Evolutionary conservation across 2,888 invertebrate species (phyloP), one percentile per base, ranked within the genome.

Genomic region (Drosophila bunnanda): DNA sequence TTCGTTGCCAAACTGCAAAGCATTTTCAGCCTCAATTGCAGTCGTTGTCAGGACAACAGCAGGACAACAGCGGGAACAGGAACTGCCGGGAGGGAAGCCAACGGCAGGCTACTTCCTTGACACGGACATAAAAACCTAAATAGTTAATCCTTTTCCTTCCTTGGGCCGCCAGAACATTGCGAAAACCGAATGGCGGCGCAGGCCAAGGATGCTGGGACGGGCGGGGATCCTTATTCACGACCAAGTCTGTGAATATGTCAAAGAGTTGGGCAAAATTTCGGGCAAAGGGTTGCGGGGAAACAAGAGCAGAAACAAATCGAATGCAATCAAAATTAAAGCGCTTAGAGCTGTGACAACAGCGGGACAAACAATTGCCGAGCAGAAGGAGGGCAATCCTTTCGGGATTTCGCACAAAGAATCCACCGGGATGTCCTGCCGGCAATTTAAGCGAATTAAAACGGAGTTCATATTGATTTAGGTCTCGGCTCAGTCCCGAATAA

Each of bases 241-340:
- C 72, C 78, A 76, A 76, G 80, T 73, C 82, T 87, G 87, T 80
- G 87, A 87, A 87, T 84, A 82, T 82, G 84, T 82, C 83, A 85
- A 84, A 86, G 84, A 83, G 83, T 81, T 86, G 86, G 76, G 86
- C 83, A 83, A 78, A 80, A 75, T 70, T 65, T 43, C 69, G 61
- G 52, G 44, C 22, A 30, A 56, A 39, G 58, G 52, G 55, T 17
- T 25, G 64, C 46, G 28, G 50, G 60, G 34, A 71, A 69, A 55
- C 65, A 65, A 52, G 65, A 61, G 65, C 69, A 77, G 67, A 74
- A 85, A 82, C 80, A 80, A 82, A 85, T 83, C 88, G 81, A 78
- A 88, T 82, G 83, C 87, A 88, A 87, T 87, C 87, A 84, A 87
- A 88, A 87, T 84, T 88, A 88, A 87, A 87, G 87, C 88, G 85